Base-by-base conservation (phyloP, 2,797 vertebrate genomes). In the Hypotaenidia okinawae region DNA sequence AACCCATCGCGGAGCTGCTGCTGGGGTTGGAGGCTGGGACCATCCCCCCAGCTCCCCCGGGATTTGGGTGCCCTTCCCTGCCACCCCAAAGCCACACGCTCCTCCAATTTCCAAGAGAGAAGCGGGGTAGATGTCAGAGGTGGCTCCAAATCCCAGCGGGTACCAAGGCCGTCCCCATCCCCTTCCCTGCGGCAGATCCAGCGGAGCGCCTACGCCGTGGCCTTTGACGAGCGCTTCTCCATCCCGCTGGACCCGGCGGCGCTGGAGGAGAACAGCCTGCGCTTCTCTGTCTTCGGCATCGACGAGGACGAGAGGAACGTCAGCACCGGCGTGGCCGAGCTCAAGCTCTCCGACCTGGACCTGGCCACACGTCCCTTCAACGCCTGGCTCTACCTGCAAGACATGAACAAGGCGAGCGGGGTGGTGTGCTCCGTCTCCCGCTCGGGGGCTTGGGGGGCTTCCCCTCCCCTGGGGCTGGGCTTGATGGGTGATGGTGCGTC, bases 331-430 rank as follows among this genome's bases (percentile, higher is more conserved):
- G 90, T 98, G 52, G 99, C 99, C 1, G 99, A 99, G 69, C 98
- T 99, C 83, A 99, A 99, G 90, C 98, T 99, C 52, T 99, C 98
- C 0, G 99, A 99, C 92, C 97, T 99, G 72, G 99, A 99, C 97
- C 98, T 99, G 87, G 97, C 97, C 16, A 62, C 98, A 55, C 98
- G 99, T 18, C 98, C 99, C 27, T 99, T 99, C 97, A 98, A 97
- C 0, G 98, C 99, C 91, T 99, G 99, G 99, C 98, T 99, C 33
- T 99, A 99, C 97, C 97, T 99, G 37, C 99, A 99, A 95, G 99
- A 99, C 90, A 98, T 98, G 92, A 99, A 99, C 95, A 99, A 99
- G 98, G 99, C 98, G 61, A 57, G 67, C 5, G 1, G 52, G 27
- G 4, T 14, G 12, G 3, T 3, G 3, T 0, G 9, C 3, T 25